Evolutionary conservation across 2,113 vertebrate genomes (phyloP).

Genomic region (Ciconia stormi): DNA sequence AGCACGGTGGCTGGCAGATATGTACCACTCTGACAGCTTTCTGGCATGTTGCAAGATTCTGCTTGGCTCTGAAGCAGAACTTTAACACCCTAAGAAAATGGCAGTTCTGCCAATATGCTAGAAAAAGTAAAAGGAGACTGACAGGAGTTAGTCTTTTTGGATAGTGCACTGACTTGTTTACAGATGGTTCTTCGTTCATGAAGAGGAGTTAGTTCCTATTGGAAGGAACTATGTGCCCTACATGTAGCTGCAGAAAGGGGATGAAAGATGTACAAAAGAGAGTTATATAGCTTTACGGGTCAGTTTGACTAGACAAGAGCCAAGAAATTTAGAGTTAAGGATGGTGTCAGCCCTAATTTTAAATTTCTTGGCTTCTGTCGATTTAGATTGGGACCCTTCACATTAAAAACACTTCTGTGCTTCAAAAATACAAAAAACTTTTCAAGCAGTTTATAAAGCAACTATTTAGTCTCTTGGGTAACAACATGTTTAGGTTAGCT

Average conservation of each 20-base stretch:
- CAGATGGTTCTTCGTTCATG: conserved; percentile 43
- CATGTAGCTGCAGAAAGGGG: neutral
- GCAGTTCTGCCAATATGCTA: conserved; percentile 25
- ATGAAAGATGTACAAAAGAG: neutral
- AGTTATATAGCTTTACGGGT: neutral
- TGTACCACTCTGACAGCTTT: conserved; percentile 40
- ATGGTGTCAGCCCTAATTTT: neutral
- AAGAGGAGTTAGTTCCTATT: neutral
- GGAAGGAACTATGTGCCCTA: neutral
- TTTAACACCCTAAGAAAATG: conserved; percentile 60
- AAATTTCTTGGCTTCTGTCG: conserved; percentile 21
- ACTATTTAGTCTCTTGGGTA: neutral
- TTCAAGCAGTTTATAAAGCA: neutral
- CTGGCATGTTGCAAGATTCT: conserved; percentile 57
- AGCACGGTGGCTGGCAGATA: conserved; percentile 23
- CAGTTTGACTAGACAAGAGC: neutral
- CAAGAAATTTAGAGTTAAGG: conserved; percentile 15
- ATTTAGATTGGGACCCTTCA: neutral
- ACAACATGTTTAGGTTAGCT: neutral
- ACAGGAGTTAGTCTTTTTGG: conserved; percentile 3
- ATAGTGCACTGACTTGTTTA: conserved; percentile 35
- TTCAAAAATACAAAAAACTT: neutral
- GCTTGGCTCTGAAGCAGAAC: conserved; percentile 47
- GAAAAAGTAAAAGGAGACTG: neutral
- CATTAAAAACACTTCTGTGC: neutral